Evolutionary conservation across 2,113 vertebrate species (phyloP).

Genomic region (Azemiops feae): DNA sequence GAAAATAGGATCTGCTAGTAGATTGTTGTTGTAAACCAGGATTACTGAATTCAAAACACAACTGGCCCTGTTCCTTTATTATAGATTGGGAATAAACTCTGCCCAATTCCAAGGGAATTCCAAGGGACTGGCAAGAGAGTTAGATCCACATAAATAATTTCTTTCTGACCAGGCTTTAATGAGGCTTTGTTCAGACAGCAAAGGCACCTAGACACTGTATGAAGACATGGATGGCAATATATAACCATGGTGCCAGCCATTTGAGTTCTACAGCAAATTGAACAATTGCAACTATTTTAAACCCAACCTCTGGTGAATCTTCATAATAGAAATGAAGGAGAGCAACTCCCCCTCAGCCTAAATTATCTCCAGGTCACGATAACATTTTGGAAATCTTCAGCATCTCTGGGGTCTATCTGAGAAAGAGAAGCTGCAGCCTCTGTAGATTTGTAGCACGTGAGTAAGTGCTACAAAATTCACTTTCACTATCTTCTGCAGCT

Average conservation of each 20-base stretch:
- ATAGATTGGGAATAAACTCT: neutral
- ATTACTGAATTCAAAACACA: neutral
- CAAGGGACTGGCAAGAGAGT: neutral
- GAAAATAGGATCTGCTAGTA: neutral
- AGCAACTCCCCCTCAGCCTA: neutral
- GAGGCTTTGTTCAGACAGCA: neutral
- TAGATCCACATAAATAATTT: neutral
- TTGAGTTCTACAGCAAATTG: neutral
- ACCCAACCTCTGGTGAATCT: neutral
- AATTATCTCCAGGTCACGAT: neutral
- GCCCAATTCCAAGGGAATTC: neutral
- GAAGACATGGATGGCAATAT: neutral
- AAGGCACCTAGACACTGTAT: neutral
- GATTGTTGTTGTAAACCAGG: neutral
- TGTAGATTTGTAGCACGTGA: neutral
- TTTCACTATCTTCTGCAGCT: neutral
- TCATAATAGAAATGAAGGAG: neutral
- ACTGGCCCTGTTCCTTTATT: neutral
- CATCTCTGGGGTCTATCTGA: neutral
- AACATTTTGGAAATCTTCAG: neutral
- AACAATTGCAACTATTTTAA: neutral
- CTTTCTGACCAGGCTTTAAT: neutral
- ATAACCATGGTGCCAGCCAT: neutral
- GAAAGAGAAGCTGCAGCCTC: neutral
- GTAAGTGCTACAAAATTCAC: neutral